These are phyloP conservation scores for Myiozetetes cayanensis DNA, from an alignment of 2,113 vertebrate species.

Conservation along the genomic window DNA sequence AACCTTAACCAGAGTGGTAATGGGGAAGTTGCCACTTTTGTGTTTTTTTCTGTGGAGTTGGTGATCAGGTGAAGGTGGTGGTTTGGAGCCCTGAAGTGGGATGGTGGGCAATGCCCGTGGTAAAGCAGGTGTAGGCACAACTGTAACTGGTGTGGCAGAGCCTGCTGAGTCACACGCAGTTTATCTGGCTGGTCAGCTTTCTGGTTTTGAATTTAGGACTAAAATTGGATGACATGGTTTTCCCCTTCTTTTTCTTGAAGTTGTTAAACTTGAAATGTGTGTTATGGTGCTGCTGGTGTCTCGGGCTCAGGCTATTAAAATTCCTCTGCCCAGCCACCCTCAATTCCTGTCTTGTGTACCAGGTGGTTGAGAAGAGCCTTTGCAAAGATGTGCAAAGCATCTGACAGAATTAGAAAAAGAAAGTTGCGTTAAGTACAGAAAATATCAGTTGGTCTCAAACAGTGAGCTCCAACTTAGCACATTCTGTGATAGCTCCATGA, in stretches of 20 bases:
- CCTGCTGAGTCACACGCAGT: fast-evolving
- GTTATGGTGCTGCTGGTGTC: background rate
- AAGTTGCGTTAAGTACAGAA: background rate
- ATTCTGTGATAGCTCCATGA: background rate
- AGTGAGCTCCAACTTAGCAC: background rate
- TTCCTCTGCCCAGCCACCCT: background rate
- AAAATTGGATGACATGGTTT: background rate
- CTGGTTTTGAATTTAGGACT: background rate
- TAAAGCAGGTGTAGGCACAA: background rate
- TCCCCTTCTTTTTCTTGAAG: background rate
- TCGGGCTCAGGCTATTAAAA: background rate
- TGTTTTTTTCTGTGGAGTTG: background rate
- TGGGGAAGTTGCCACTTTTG: background rate
- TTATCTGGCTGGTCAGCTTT: background rate
- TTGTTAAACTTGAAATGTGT: background rate
- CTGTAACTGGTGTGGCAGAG: background rate
- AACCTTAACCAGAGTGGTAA: background rate
- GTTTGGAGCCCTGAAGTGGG: background rate
- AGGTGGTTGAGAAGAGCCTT: background rate
- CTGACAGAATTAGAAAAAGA: background rate
- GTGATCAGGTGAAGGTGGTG: background rate
- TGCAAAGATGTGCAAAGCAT: background rate
- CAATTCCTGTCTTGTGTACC: background rate
- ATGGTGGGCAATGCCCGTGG: background rate
- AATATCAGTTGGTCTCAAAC: background rate